Evolutionary conservation across 53 echinoderm and acorn worm genomes (phyloP).

Genomic region (Actinopyga echinites): DNA sequence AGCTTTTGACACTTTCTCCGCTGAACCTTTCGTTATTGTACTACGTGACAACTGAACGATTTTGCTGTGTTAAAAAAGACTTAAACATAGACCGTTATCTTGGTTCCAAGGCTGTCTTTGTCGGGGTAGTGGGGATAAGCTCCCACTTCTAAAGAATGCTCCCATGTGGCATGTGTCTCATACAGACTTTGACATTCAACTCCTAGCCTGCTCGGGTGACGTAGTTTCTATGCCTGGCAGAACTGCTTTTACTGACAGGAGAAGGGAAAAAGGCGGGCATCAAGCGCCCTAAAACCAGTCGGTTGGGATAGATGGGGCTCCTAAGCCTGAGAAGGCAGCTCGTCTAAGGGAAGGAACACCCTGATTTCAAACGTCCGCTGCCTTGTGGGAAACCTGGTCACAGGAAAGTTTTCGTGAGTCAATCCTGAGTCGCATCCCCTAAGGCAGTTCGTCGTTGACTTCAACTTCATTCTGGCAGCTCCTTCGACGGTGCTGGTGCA

Average conservation of each 20-base stretch:
- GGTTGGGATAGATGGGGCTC: background rate
- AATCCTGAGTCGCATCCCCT: slow-evolving; percentile 52
- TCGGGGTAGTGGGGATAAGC: no score
- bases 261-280: slow-evolving; percentile 1
- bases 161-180: no score
- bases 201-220: slow-evolving; percentile 49
- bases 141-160: no score
- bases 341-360: slow-evolving; percentile 6
- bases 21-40: no score
- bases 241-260: slow-evolving; percentile 11
- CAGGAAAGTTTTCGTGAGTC: slow-evolving; percentile 21
- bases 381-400: slow-evolving; percentile 1
- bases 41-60: no score
- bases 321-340: background rate
- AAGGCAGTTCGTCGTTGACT: slow-evolving; percentile 46
- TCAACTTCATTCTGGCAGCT: slow-evolving; percentile 47
- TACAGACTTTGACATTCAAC: background rate
- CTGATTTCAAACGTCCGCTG: slow-evolving; percentile 25
- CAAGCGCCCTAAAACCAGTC: background rate
- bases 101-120: no score
- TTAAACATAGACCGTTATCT: no score
- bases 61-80: no score
- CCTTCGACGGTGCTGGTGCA: slow-evolving; percentile 56
- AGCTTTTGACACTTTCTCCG: no score
- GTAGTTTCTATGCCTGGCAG: slow-evolving; percentile 23